A percentile compares a stretch with the other conserved stretches of the same genome.
Conservation (phyloP, 1,140 invertebrate genomes). For the Caenorhabditis inopinata region DNA sequence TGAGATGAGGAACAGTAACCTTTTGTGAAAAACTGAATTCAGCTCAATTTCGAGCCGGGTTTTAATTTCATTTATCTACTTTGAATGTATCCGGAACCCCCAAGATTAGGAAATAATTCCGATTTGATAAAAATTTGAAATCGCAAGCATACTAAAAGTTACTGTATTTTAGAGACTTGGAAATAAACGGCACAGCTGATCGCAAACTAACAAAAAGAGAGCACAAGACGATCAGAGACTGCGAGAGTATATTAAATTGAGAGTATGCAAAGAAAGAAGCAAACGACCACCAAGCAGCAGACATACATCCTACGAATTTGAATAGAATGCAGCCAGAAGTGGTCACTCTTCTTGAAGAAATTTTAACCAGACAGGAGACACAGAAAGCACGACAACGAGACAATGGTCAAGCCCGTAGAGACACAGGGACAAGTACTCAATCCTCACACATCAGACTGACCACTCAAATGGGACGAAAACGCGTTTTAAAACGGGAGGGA, state of each 20-base stretch:
- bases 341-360: slow-evolving; percentile 12
- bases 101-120: no score
- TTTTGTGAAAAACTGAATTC: no score
- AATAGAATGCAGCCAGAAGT: slow-evolving; percentile 17
- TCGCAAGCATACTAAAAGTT: background rate
- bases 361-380: background rate
- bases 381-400: background rate
- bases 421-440: slow-evolving; percentile 1
- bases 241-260: background rate
- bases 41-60: no score
- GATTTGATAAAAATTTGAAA: background rate
- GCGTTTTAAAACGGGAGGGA: no score
- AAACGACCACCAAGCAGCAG: slow-evolving; percentile 22
- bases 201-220: slow-evolving; percentile 1
- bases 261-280: background rate
- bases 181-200: background rate
- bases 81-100: no score
- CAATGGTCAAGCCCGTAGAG: background rate
- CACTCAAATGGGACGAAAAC: slow-evolving; percentile 20
- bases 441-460: slow-evolving; percentile 28
- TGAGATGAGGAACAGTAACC: no score
- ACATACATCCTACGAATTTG: slow-evolving; percentile 11
- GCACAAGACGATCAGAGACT: background rate
- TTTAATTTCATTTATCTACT: no score
- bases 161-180: background rate